A percentile compares a stretch with the other conserved stretches of the same genome.
Evolutionary conservation across 2,888 invertebrate species (phyloP).

Genomic region (Syrista parreyssii): DNA sequence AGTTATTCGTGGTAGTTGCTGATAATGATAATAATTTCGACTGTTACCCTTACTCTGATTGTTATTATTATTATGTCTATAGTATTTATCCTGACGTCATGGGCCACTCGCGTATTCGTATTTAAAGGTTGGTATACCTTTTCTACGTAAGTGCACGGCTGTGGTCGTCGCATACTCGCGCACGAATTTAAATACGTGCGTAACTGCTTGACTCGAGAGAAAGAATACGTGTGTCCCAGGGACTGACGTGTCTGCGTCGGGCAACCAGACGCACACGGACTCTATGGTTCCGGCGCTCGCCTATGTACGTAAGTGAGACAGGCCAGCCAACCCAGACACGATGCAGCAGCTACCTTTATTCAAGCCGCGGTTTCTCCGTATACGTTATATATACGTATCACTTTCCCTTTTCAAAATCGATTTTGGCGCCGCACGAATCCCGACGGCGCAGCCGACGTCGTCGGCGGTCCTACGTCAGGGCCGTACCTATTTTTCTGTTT

Average conservation of each 20-base stretch:
- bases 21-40: too few relatives aligned
- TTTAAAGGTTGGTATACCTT: background rate
- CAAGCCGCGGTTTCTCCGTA: slow-evolving; percentile 30
- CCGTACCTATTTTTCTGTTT: slow-evolving; percentile 26
- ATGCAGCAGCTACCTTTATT: slow-evolving; percentile 31
- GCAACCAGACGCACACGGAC: background rate
- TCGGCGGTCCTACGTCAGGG: slow-evolving; percentile 32
- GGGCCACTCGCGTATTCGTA: background rate
- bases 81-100: background rate
- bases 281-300: background rate
- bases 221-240: background rate
- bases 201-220: background rate
- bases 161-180: background rate
- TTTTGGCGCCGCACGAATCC: slow-evolving; percentile 49
- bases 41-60: background rate
- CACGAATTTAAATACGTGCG: background rate
- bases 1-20: background rate
- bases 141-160: background rate
- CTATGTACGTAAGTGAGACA: background rate
- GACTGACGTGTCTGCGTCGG: background rate
- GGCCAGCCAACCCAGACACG: slow-evolving; percentile 22
- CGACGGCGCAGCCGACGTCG: slow-evolving; percentile 41
- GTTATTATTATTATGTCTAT: background rate
- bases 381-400: slow-evolving; percentile 42
- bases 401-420: slow-evolving; percentile 63